Evolutionary conservation across 2,113 vertebrate species (phyloP).

Genomic region (Empidonax traillii): DNA sequence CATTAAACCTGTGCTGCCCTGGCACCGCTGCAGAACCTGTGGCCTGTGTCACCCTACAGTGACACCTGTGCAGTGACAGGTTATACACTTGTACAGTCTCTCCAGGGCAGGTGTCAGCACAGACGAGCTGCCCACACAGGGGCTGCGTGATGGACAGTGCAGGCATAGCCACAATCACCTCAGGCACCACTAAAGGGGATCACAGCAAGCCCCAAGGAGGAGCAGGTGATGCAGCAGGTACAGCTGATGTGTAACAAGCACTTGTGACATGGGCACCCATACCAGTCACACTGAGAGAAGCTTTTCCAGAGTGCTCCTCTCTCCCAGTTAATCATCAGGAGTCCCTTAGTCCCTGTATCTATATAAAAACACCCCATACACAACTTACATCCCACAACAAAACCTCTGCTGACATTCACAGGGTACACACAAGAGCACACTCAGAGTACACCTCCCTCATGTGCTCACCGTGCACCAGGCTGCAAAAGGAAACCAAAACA

Average conservation of each 20-base stretch:
- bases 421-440: fast-evolving
- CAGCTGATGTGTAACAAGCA: not conserved
- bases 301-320: not conserved
- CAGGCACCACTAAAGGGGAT: no score
- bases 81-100: fast-evolving
- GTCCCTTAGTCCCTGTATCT: fast-evolving
- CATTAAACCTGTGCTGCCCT: fast-evolving
- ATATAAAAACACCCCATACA: not conserved
- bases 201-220: not conserved
- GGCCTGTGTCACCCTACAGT: not conserved
- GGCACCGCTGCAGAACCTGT: not conserved
- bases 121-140: not conserved
- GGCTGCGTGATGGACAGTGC: fast-evolving
- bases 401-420: not conserved
- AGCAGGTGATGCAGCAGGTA: not conserved
- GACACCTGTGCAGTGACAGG: not conserved
- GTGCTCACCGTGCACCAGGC: not conserved
- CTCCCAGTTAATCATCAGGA: not conserved
- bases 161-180: fast-evolving
- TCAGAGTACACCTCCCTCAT: not conserved
- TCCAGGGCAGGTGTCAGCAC: not conserved
- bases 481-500: not conserved
- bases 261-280: fast-evolving
- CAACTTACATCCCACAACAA: not conserved
- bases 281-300: not conserved